Evolutionary conservation across 1,140 invertebrate genomes (phyloP).

Genomic region (Lanistes nyassanus): DNA sequence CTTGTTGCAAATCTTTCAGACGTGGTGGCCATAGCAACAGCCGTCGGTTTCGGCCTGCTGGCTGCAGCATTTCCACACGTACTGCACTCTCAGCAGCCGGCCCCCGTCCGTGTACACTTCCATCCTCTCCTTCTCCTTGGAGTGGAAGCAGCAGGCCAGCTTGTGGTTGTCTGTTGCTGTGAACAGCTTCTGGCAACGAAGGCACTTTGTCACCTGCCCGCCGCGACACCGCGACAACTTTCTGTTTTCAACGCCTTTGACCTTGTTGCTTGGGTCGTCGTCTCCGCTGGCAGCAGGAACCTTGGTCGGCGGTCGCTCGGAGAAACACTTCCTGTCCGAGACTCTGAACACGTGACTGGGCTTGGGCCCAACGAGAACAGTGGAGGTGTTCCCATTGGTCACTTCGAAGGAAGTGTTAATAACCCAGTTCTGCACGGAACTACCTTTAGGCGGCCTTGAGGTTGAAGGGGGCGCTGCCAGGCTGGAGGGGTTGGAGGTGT

Average conservation of each 20-base stretch:
- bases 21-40: conserved; percentile 58
- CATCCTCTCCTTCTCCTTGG: conserved; percentile 51
- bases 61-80: conserved; percentile 60
- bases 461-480: conserved; percentile 22
- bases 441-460: conserved; percentile 16
- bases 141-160: conserved; percentile 58
- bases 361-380: conserved; percentile 19
- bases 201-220: conserved; percentile 74
- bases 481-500: conserved; percentile 24
- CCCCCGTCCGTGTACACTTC: conserved; percentile 56
- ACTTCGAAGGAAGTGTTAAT: conserved; percentile 31
- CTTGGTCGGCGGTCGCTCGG: conserved; percentile 7
- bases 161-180: conserved; percentile 60
- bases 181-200: conserved; percentile 60
- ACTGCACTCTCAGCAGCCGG: conserved; percentile 46
- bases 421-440: conserved; percentile 23
- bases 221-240: conserved; percentile 29
- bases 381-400: conserved; percentile 27
- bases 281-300: background rate
- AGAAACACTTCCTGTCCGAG: conserved; percentile 3
- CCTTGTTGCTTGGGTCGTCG: background rate
- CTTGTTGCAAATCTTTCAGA: too few relatives aligned
- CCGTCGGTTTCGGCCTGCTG: conserved; percentile 51
- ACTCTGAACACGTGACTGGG: conserved; percentile 13
- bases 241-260: background rate